Base-by-base conservation (phyloP, 2,113 vertebrate genomes). In the Toxotes chatareus region DNA sequence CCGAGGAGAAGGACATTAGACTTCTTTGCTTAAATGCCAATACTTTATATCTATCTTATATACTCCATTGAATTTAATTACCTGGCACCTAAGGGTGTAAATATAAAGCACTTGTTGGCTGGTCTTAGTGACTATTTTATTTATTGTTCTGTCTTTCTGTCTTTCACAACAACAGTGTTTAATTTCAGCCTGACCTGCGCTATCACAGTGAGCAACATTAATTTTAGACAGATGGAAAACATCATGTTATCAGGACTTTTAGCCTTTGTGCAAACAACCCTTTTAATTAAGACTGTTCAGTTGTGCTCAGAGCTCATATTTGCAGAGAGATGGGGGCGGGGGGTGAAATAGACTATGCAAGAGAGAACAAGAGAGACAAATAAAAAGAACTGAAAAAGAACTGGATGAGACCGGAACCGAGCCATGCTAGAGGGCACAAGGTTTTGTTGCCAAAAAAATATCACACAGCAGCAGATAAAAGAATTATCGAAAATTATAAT, bases 251-350 rank as follows among this genome's bases (percentile, higher is more conserved):
- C 83, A 78, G 79, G 73, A 86, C 85, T 85, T 86, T 85, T 85
- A 88, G 89, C 86, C 82, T 86, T 85, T 86, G 81, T 86, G 76
- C 85, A 90, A 92, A 88, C 77, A 92, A 62, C 51, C 83, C 79
- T 86, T 89, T 90, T 89, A 90, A 93, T 93, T 89, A 93, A 88
- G 90, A 87, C 82, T 83, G 76, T 61, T 85, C 81, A 64, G 40
- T 86, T 74, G 81, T 67, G 82, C 83, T 83, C 78, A 34, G 21
- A 79, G 76, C 79, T 86, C 67, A 76, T 88, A 82, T 93, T 87
- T 83, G 75, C 67, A 81, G 64, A 87, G 80, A 7, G 65, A 73
- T 78, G 27, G 16, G 67, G 69, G 53, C n/a, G 57, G 70, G 42
- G 83, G 72, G 70, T 73, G 83, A 79, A 69, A 84, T 36, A 73